Base-by-base conservation (phyloP, 2,113 vertebrate species). In the Erythrolamprus reginae region DNA sequence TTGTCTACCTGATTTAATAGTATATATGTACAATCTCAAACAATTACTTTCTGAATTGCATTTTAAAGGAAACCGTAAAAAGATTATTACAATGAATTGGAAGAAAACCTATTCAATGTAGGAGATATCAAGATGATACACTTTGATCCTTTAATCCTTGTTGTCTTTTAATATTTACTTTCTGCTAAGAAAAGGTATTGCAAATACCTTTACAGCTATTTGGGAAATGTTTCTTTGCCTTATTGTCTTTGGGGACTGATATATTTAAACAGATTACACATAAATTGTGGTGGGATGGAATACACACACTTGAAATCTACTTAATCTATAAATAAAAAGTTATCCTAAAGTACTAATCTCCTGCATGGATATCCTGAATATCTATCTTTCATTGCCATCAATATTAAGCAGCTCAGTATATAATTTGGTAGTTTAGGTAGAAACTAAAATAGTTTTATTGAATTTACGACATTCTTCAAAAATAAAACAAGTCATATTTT, bases 41-140 rank as follows among this genome's bases (percentile, higher is more conserved):
- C 55, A 85, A 89, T 88, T 89, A 52, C 92, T 90, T 82, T 95
- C 23, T 45, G 93, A 82, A 77, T 70, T 84, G 28, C n/a, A 33
- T 53, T 45, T 90, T 50, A 93, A 55, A 92, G 87, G 93, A 92
- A 94, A 83, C 52, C 50, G 58, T 82, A 56, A 92, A 0, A 50
- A 94, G 86, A 90, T 65, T 93, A 88, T 26, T 92, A 89, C 84
- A 94, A 56, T 89, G 89, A 61, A 92, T 86, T 96, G 91, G 88
- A 92, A 90, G 93, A 93, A 94, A 95, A 91, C 61, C 89, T 91
- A 95, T 28, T 89, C 93, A 93, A 93, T 94, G 93, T 96, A 96
- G 92, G 87, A 96, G 17, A 95, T 87, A 65, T n/a, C 28, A 52
- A 91, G 95, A 95, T 86, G 92, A 92, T 87, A 91, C 95, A 28